A percentile compares a stretch with the other conserved stretches of the same genome.
These are phyloP conservation scores for Scarus forsteni DNA, from an alignment of 2,797 vertebrate genomes.

Conservation along the genomic window DNA sequence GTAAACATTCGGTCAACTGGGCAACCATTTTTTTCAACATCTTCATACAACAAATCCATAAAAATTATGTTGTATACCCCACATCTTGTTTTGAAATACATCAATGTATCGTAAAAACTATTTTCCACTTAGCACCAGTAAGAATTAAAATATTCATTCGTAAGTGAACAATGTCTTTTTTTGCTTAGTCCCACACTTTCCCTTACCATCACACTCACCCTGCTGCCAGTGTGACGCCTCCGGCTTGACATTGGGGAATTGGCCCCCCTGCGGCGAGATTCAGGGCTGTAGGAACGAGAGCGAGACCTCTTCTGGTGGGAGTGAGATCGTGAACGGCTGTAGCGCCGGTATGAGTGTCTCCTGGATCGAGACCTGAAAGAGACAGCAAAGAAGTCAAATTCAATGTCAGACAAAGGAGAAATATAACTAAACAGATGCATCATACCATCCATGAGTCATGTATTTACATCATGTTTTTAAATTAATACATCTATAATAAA, in stretches of 20 bases:
- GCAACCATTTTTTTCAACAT: too few species aligned
- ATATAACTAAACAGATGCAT: background rate
- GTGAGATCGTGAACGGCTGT: slow-evolving; percentile 90
- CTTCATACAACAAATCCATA: too few species aligned
- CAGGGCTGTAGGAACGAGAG: slow-evolving; percentile 91
- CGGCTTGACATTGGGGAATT: slow-evolving; percentile 93
- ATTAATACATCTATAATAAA: background rate
- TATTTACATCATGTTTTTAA: background rate
- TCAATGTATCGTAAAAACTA: too few species aligned
- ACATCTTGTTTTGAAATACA: too few species aligned
- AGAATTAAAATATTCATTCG: too few species aligned
- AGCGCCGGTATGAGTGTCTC: slow-evolving; percentile 89
- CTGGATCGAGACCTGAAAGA: slow-evolving; percentile 88
- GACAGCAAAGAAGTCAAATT: background rate
- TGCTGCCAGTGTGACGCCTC: slow-evolving; percentile 89
- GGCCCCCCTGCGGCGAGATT: slow-evolving; percentile 90
- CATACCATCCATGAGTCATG: background rate
- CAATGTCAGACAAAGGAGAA: background rate
- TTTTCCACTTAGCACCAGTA: too few species aligned
- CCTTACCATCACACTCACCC: slow-evolving; percentile 81
- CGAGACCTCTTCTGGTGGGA: slow-evolving; percentile 90
- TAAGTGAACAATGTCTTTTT: background rate
- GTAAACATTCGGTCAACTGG: too few species aligned
- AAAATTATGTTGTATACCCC: too few species aligned
- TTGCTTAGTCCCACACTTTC: background rate